Percentiles rank a stretch among this genome's conserved stretches.
Evolutionary conservation across 2,888 invertebrate species (phyloP).

Genomic region (Pseudococcus longispinus): DNA sequence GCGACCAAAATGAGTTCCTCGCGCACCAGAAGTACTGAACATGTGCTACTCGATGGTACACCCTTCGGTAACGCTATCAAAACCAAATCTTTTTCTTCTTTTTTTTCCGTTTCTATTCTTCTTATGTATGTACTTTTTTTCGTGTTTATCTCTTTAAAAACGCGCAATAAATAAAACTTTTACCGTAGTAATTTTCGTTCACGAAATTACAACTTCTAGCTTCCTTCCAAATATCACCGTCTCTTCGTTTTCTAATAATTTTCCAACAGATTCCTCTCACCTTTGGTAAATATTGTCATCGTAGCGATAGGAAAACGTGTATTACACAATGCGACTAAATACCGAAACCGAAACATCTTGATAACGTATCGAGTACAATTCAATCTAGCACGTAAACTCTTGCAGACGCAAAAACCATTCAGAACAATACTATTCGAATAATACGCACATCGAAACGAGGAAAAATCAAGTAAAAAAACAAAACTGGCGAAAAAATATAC

Average conservation of each 20-base stretch:
- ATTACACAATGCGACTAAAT: not conserved
- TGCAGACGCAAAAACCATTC: not conserved
- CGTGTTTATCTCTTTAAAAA: not conserved
- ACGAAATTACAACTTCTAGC: not conserved
- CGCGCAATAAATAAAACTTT: not conserved
- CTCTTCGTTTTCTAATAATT: not conserved
- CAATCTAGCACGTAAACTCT: not conserved
- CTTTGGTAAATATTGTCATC: not conserved
- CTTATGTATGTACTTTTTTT: not conserved
- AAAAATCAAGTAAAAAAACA: not conserved
- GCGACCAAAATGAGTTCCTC: constrained; percentile 54
- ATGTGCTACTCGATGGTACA: constrained; percentile 53
- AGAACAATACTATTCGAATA: not conserved
- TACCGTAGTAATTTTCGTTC: not conserved
- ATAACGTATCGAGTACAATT: not conserved
- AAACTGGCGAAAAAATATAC: not conserved
- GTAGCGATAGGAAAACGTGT: not conserved
- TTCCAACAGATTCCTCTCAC: not conserved
- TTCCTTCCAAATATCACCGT: not conserved
- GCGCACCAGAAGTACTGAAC: constrained; percentile 54
- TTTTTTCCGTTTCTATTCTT: not conserved
- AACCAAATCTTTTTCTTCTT: not conserved
- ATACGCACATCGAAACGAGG: not conserved
- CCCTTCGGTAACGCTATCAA: constrained; percentile 29
- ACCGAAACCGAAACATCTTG: not conserved